Conservation (phyloP, 2,797 vertebrate genomes). For the Denticeps clupeoides region DNA sequence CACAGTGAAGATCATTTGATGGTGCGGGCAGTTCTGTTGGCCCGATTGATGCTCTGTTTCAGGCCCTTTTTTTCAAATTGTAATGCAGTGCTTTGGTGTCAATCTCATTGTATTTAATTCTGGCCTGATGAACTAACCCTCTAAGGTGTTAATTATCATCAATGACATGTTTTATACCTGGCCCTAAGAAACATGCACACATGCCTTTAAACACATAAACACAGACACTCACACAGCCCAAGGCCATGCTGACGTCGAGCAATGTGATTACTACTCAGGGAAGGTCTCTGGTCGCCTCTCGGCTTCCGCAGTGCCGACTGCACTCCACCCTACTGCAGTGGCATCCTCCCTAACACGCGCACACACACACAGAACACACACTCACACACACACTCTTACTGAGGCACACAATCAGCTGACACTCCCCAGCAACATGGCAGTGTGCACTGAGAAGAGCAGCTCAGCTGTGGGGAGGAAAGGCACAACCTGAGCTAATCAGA, state of each 20-base stretch:
- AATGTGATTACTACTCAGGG: no score
- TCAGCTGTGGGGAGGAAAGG: not conserved
- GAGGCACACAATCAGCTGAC: not conserved
- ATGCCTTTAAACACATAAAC: not conserved
- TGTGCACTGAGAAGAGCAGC: not conserved
- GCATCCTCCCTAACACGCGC: constrained; percentile 15
- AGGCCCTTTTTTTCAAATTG: no score
- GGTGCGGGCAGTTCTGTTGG: no score
- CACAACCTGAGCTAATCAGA: not conserved
- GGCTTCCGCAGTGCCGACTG: constrained; percentile 31
- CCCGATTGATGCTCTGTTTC: no score
- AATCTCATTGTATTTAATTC: no score
- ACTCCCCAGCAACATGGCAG: not conserved
- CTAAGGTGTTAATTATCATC: no score
- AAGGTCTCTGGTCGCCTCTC: constrained; percentile 14
- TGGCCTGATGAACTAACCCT: no score
- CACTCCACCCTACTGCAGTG: constrained; percentile 36
- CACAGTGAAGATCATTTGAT: no score
- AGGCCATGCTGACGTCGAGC: no score
- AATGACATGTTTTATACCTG: not conserved
- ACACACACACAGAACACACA: constrained; percentile 2
- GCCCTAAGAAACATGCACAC: not conserved
- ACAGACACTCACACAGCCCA: not conserved
- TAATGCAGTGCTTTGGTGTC: no score
- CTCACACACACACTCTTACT: constrained; percentile 4